Evolutionary conservation across 1,140 invertebrate genomes (phyloP), one percentile per base, ranked within the genome.

Genomic region (Formica selysi): DNA sequence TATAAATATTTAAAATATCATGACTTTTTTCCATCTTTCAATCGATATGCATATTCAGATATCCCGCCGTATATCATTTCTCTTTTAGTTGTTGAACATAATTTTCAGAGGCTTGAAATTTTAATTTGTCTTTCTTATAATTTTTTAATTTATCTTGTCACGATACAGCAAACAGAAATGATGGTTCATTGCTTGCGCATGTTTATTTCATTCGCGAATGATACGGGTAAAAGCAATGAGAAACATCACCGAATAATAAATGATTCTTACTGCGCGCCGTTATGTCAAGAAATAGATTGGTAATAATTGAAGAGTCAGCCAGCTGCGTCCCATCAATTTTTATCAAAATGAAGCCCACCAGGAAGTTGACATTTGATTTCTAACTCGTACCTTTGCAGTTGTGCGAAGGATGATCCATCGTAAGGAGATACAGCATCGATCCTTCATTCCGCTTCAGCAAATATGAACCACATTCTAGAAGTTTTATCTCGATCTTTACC

Each of bases 281-380:
- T 32, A 51, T 76, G 13, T 84, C 70, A 59, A 65, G n/a, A 78
- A 78, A 85, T 78, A 76, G 44, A 61, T 13, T 85, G 48, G 44
- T 32, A 65, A 85, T 61, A 38, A 44, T 62, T 44, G 6, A 74
- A 32, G 48, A 51, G 64, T 11, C 13, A 51, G 44, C 71, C 73
- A 85, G 70, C 81, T 76, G 81, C 59, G 41, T 76, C 29, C 32
- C 73, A 76, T 85, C 73, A 85, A 85, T 85, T 76, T 29, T 41
- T 76, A 85, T 85, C 73, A 65, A 54, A 62, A 22, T 44, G 11
- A 65, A 29, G 73, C 44, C 44, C 70, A 85, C 59, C 73, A 57
- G 36, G 44, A 76, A 76, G 61, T 41, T 84, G 80, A 85, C 57
- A 48, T 3, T 36, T 59, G 29, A 76, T 61, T 71, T 71, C 10